Evolutionary conservation across 2,888 invertebrate species (phyloP).

Genomic region (Nephrocerus scutellatus): DNA sequence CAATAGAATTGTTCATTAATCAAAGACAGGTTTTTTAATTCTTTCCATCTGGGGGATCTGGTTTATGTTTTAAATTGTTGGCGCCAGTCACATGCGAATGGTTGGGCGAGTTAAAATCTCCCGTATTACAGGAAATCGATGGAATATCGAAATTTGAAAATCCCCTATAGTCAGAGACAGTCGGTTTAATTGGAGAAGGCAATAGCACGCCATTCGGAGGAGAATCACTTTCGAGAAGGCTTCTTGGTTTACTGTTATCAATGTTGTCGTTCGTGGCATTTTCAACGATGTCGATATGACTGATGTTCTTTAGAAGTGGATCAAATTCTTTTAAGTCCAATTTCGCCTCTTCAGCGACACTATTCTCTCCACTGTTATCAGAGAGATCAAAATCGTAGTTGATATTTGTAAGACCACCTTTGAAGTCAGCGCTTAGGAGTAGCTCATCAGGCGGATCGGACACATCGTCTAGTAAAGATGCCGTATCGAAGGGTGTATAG

Average conservation of each 20-base stretch:
- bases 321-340: slow-evolving; percentile 46
- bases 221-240: slow-evolving; percentile 43
- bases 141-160: slow-evolving; percentile 59
- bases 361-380: slow-evolving; percentile 66
- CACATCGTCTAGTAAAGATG: slow-evolving; percentile 50
- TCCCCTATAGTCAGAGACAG: slow-evolving; percentile 53
- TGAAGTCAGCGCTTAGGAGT: slow-evolving; percentile 47
- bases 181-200: slow-evolving; percentile 56
- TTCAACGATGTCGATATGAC: background rate
- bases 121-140: slow-evolving; percentile 59
- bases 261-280: background rate
- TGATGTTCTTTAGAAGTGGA: slow-evolving; percentile 31
- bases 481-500: slow-evolving; percentile 52
- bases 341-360: slow-evolving; percentile 53
- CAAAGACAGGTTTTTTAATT: no score
- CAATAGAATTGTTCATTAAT: no score
- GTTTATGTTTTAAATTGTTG: no score
- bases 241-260: slow-evolving; percentile 23
- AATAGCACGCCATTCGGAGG: slow-evolving; percentile 48
- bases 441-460: slow-evolving; percentile 55
- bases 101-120: slow-evolving; percentile 49
- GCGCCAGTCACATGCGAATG: no score
- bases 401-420: slow-evolving; percentile 59
- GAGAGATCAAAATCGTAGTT: slow-evolving; percentile 73
- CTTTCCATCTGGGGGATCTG: no score